A percentile compares a stretch with the other conserved stretches of the same genome.
phyloP scores from a whole-genome alignment of 37 sponge, comb jelly and placozoan species.

The Spongilla lacustris region DNA sequence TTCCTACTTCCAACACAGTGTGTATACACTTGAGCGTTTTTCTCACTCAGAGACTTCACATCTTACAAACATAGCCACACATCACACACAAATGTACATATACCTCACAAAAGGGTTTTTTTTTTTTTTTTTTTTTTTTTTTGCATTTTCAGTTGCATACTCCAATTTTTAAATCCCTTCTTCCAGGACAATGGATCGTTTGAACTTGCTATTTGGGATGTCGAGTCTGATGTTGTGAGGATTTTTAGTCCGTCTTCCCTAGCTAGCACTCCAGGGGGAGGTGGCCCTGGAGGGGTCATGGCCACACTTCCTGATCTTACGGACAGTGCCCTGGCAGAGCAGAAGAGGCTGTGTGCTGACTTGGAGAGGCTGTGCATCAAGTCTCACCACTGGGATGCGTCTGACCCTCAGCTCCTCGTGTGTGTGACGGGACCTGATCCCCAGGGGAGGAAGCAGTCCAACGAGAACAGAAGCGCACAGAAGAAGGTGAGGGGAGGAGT shows the following conservation, averaged over 20 bases:
- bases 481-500: neutral
- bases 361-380: slow-evolving; percentile 26
- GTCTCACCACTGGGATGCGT: slow-evolving; percentile 71
- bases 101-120: too few species aligned
- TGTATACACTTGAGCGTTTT: too few species aligned
- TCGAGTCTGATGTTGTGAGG: slow-evolving; percentile 34
- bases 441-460: neutral
- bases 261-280: neutral
- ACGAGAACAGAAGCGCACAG: neutral
- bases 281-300: neutral
- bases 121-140: neutral
- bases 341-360: slow-evolving; percentile 12
- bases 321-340: slow-evolving; percentile 28
- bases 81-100: too few species aligned
- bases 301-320: slow-evolving; percentile 26
- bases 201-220: slow-evolving; percentile 34
- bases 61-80: too few species aligned
- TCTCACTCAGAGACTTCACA: too few species aligned
- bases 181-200: neutral
- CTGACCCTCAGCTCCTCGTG: slow-evolving; percentile 67
- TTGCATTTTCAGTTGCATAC: too few species aligned
- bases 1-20: too few species aligned
- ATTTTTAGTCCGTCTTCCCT: slow-evolving; percentile 27
- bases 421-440: neutral
- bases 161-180: neutral